These are phyloP conservation scores for Oreochromis tanganicae DNA, from an alignment of 2,113 vertebrate species.

Conservation along the genomic window DNA sequence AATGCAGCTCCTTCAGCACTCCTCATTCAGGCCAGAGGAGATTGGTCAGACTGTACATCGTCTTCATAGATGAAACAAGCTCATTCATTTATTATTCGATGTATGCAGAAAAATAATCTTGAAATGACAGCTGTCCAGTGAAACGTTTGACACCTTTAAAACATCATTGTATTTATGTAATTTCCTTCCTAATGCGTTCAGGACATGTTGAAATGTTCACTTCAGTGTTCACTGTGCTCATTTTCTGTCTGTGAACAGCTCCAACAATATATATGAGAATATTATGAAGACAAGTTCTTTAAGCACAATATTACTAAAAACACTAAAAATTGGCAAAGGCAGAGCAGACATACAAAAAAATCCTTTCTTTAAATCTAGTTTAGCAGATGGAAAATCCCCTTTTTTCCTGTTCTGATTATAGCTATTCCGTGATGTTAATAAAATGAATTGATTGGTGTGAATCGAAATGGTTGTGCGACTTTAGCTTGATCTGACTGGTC, in stretches of 20 bases:
- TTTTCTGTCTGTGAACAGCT: rapidly evolving
- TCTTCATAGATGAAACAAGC: neutral
- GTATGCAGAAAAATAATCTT: no score
- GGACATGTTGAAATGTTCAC: neutral
- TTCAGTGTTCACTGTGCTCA: neutral
- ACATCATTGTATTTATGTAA: neutral
- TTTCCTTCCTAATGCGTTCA: neutral
- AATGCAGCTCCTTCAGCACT: no score
- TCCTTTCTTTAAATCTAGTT: neutral
- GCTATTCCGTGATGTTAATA: neutral
- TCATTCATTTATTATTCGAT: neutral
- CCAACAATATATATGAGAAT: neutral
- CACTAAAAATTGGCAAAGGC: neutral
- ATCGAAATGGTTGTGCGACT: rapidly evolving
- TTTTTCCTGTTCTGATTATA: neutral
- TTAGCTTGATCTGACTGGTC: neutral
- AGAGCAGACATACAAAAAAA: neutral
- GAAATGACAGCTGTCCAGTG: no score
- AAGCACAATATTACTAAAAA: neutral
- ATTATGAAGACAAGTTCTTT: neutral
- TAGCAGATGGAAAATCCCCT: neutral
- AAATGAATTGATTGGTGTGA: rapidly evolving
- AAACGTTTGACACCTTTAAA: no score
- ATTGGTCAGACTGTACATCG: neutral
- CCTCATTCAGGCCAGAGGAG: neutral